Base-by-base conservation (phyloP, 2,888 invertebrate genomes). In the Cyclophora albipunctata region DNA sequence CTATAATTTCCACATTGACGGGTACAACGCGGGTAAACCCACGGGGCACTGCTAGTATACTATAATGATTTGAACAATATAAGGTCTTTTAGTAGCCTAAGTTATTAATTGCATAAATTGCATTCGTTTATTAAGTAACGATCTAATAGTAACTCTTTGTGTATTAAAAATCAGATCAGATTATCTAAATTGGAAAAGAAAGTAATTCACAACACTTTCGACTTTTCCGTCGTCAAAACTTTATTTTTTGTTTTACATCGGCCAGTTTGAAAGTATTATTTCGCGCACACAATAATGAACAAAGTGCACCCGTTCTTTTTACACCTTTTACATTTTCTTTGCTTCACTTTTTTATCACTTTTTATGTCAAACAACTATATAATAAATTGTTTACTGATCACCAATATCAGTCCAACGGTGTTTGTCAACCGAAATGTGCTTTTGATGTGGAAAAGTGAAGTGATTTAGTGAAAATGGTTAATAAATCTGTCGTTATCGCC, bases 331-430 rank as follows among this genome's bases (percentile, higher is more conserved):
- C 69, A 61, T 61, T 70, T 77, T 75, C 71, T 65, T 59, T 20
- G 20, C 54, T 62, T 60, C 49, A 58, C 54, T 67, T 61, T 66
- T 20, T 20, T 20, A 20, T 75, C 75, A 81, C 75, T 82, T 67
- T 73, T 69, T 57, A 67, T 60, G 60, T 56, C 60, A 59, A 60
- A 62, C 57, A 60, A 55, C 74, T 87, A 87, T 87, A 87, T 79
- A 87, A 84, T 71, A 78, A 80, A 77, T 77, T 70, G 71, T 59
- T 58, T 64, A 60, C 54, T 58, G 62, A 63, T 59, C 59, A 51
- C 49, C 50, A 50, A 59, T 60, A 82, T 75, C 85, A 88, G 85
- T 86, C 60, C 57, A 59, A 60, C 64, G 57, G 57, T 45, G 69
- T 56, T 57, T 62, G 55, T 55, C 62, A 58, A 67, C 63, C 67